Evolutionary conservation across 2,797 vertebrate species (phyloP), one percentile per base, ranked within the genome.

Genomic region (Poeciliopsis turneri): DNA sequence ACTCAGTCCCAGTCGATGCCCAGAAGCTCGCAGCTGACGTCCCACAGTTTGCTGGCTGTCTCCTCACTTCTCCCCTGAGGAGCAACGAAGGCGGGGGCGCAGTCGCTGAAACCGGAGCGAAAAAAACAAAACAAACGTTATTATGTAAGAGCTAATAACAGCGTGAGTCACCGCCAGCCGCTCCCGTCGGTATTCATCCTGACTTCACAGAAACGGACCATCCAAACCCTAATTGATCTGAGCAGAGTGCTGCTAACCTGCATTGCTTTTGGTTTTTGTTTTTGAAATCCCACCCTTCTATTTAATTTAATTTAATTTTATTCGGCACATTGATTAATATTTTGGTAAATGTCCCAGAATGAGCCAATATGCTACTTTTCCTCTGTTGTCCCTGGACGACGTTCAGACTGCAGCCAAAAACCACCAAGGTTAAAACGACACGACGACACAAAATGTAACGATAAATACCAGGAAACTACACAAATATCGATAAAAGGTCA

Each of bases 11-110:
- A 94, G 84, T 96, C 95, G 78, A 98, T 96, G 23, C 95, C 96
- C 0, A 99, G 96, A n/a, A 97, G 96, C 83, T 98, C 96, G 46
- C 97, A 97, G 94, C 98, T 99, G 89, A 94, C 89, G 0, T 94
- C 96, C 98, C 98, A 99, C 47, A 98, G 95, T 82, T 95, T 95
- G 85, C 94, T 95, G 20, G 97, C 97, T 0, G 96, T 95, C 16
- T 97, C 96, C 39, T 97, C 95, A 16, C 96, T 97, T 57, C 97
- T 93, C 47, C 95, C 98, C 86, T 96, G 95, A 7, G 96, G 93
- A 76, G 97, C 97, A 1, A 98, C 94, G 0, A 97, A 96, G 9
- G 97, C 96, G 57, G 97, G 96, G 39, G 89, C 81, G 85, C 98
- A 98, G 30, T 99, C 97, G 47, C 98, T 99, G 94, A 9, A 93